Percentiles rank a stretch among this genome's conserved stretches.
phyloP scores from a whole-genome alignment of 2,113 vertebrate species.

The Oncorhynchus tshawytscha region DNA sequence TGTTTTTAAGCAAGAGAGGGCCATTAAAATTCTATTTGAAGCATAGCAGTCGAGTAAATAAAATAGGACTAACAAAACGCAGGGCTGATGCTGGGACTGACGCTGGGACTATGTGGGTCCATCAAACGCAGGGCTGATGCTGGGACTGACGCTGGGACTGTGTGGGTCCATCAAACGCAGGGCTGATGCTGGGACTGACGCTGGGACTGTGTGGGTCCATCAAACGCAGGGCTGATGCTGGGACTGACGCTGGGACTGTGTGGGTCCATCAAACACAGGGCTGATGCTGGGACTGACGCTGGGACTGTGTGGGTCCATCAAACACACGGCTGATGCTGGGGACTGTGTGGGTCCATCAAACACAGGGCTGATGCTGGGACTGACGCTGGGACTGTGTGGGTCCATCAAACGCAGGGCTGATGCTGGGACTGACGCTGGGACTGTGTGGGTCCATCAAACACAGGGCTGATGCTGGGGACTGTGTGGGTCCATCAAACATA shows the following conservation, averaged over 20 bases:
- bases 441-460: conserved; percentile 10
- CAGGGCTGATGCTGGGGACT: conserved; percentile 50
- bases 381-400: conserved; percentile 42
- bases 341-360: conserved; percentile 18
- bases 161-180: too few species aligned
- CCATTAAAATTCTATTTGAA: conserved; percentile 67
- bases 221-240: too few species aligned
- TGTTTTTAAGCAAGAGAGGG: conserved; percentile 39
- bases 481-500: conserved; percentile 49
- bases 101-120: too few species aligned
- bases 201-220: too few species aligned
- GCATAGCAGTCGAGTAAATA: conserved; percentile 39
- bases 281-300: conserved; percentile 32
- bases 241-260: too few species aligned
- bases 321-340: conserved; percentile 49
- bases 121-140: too few species aligned
- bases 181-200: too few species aligned
- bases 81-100: conserved; percentile 41
- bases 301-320: conserved; percentile 18
- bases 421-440: too few species aligned
- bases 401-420: conserved; percentile 38
- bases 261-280: too few species aligned
- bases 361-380: conserved; percentile 49
- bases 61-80: conserved; percentile 21
- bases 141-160: too few species aligned